Evolutionary conservation across 23 tunicate species (phyloP).

Genomic region (Trididemnum miniatum): DNA sequence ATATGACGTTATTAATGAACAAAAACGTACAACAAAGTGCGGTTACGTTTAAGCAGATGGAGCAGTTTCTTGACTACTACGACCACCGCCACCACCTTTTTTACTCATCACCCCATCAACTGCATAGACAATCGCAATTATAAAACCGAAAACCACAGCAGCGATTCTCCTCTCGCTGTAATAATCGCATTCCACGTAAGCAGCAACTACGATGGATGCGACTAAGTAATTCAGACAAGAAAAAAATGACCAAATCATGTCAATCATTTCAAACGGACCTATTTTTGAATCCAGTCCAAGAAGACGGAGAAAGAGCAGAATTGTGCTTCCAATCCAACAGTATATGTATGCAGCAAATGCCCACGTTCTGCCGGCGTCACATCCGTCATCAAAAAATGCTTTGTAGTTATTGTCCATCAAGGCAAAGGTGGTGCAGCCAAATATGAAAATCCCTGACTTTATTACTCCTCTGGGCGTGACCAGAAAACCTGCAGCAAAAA

Average conservation of each 20-base stretch:
- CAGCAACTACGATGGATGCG: conserved; percentile 38
- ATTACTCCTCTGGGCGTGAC: conserved; percentile 42
- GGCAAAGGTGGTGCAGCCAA: conserved; percentile 77
- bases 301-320: conserved; percentile 25
- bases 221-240: conserved; percentile 27
- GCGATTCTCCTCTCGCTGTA: conserved; percentile 35
- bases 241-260: conserved; percentile 48
- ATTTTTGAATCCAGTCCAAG: conserved; percentile 34
- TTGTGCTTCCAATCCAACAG: conserved; percentile 37
- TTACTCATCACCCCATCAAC: conserved; percentile 33
- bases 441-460: conserved; percentile 41
- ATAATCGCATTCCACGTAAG: conserved; percentile 4
- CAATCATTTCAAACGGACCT: conserved; percentile 13
- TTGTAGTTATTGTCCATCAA: conserved; percentile 59
- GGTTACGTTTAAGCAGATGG: too few species aligned
- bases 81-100: neutral
- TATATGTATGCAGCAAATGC: conserved; percentile 45
- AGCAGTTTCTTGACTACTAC: too few species aligned
- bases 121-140: conserved; percentile 52
- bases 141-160: conserved; percentile 67
- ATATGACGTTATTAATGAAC: too few species aligned
- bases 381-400: conserved; percentile 12
- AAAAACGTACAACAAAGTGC: too few species aligned
- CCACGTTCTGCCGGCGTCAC: conserved; percentile 34
- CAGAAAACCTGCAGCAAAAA: conserved; percentile 30